phyloP scores from a whole-genome alignment of 2,888 invertebrate genomes.

The Cerastis leucographa region DNA sequence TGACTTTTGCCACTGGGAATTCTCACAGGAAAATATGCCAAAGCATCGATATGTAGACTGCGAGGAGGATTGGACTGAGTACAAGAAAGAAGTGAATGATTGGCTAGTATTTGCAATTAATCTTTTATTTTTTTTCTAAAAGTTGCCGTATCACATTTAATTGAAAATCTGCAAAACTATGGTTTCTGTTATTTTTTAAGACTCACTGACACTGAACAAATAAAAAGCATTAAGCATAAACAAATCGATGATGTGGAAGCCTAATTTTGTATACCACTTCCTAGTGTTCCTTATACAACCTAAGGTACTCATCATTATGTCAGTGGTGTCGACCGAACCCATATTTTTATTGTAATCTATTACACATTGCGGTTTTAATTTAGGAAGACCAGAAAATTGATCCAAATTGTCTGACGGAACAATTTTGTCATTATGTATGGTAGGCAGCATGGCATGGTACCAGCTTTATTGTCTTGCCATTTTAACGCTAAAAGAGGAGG shows the following conservation, averaged over 20 bases:
- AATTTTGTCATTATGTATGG: conserved; percentile 54
- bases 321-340: conserved; percentile 72
- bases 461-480: conserved; percentile 75
- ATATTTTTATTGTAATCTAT: conserved; percentile 73
- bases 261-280: conserved; percentile 76
- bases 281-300: conserved; percentile 70
- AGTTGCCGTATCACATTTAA: conserved; percentile 47
- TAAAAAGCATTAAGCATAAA: conserved; percentile 45
- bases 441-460: conserved; percentile 52
- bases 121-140: conserved; percentile 44
- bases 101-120: conserved; percentile 41
- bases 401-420: conserved; percentile 55
- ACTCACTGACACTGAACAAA: conserved; percentile 41
- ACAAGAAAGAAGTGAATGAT: conserved; percentile 39
- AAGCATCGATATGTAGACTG: conserved; percentile 45
- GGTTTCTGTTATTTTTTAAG: conserved; percentile 39
- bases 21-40: conserved; percentile 44
- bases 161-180: conserved; percentile 49
- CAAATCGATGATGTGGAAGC: conserved; percentile 71
- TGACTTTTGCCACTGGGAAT: conserved; percentile 46
- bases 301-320: conserved; percentile 71
- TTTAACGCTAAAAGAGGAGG: conserved; percentile 64
- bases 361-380: conserved; percentile 57
- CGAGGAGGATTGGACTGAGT: conserved; percentile 45
- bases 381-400: conserved; percentile 51